phyloP scores from a whole-genome alignment of 2,888 invertebrate genomes.

The Metopia argyrocephala region DNA sequence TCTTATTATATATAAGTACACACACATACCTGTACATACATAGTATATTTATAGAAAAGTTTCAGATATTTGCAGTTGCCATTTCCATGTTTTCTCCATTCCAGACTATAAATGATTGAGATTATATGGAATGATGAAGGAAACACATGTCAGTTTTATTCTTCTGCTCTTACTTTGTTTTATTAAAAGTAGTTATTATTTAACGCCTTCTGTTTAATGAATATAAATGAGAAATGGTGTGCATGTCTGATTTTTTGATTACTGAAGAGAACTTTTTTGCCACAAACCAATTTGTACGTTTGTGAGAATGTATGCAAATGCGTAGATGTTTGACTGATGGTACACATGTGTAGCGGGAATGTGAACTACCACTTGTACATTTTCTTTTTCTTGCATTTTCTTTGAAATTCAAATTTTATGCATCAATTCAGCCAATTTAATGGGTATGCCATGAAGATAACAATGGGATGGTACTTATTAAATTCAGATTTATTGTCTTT shows the following conservation, averaged over 20 bases:
- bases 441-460: background rate
- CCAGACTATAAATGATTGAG: too few relatives aligned
- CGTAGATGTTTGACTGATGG: background rate
- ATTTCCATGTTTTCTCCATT: too few relatives aligned
- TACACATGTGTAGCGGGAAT: background rate
- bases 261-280: background rate
- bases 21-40: too few relatives aligned
- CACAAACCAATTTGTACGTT: background rate
- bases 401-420: constrained; percentile 19
- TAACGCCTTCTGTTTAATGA: constrained; percentile 27
- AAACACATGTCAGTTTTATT: too few relatives aligned
- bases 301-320: background rate
- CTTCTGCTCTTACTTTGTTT: constrained; percentile 5
- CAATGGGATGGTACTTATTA: background rate
- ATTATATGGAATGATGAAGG: too few relatives aligned
- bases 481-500: too few relatives aligned
- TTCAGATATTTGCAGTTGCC: too few relatives aligned
- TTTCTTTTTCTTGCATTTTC: background rate
- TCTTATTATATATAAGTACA: too few relatives aligned
- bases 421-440: constrained; percentile 7
- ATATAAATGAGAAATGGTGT: constrained; percentile 14
- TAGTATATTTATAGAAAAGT: too few relatives aligned
- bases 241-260: background rate
- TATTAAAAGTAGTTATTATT: background rate
- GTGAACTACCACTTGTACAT: background rate